Evolutionary conservation across 1,140 invertebrate genomes (phyloP).

Genomic region (Leptinotarsa undecemlineata): DNA sequence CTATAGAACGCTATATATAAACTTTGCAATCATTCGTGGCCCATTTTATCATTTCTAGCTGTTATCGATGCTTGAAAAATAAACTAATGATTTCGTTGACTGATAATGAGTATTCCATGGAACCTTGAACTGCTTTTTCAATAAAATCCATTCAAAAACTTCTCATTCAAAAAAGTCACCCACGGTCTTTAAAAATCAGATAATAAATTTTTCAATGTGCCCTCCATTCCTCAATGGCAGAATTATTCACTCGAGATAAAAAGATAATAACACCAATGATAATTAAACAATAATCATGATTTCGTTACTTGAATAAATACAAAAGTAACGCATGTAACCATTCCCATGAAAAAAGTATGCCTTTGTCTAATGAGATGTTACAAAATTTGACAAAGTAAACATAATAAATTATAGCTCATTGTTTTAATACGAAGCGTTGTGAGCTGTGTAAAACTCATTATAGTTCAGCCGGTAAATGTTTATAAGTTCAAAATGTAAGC

Average conservation of each 20-base stretch:
- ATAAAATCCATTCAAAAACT: too few relatives aligned
- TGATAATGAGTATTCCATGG: too few relatives aligned
- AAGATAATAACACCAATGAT: background rate
- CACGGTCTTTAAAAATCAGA: too few relatives aligned
- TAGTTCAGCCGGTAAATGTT: background rate
- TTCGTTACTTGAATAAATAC: background rate
- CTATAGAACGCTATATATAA: too few relatives aligned
- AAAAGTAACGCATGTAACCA: conserved; percentile 20
- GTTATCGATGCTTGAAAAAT: too few relatives aligned
- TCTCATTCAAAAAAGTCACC: too few relatives aligned
- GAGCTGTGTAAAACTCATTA: background rate
- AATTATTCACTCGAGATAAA: background rate
- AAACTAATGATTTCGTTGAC: too few relatives aligned
- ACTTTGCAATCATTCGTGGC: too few relatives aligned
- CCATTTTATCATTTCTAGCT: too few relatives aligned
- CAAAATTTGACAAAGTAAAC: conserved; percentile 10
- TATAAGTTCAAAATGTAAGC: background rate
- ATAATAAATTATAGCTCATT: background rate
- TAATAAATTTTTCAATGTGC: too few relatives aligned
- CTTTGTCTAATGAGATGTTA: conserved; percentile 10
- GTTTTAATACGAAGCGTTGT: background rate
- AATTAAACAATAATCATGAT: background rate
- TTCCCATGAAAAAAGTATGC: conserved; percentile 15
- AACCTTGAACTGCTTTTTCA: too few relatives aligned
- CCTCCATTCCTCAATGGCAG: background rate